Evolutionary conservation across 37 sponge, comb jelly and placozoan species (phyloP).

Genomic region (Dysidea cf. avara): DNA sequence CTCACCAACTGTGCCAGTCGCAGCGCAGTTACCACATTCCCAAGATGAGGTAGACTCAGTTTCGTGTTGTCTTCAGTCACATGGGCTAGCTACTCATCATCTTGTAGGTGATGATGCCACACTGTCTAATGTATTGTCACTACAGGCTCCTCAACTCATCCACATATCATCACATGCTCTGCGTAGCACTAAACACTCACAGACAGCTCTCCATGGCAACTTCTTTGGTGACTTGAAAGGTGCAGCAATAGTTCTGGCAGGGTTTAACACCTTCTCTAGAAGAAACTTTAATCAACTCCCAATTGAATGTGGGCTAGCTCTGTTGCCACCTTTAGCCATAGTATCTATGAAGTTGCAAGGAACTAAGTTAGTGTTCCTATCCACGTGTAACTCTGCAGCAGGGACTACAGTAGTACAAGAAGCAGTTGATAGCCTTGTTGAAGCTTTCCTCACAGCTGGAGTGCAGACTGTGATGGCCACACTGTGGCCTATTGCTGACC

Average conservation of each 20-base stretch:
- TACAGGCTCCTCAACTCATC: constrained; percentile 1
- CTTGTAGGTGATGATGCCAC: constrained; percentile 13
- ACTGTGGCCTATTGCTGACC: constrained; percentile 20
- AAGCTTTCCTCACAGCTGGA: constrained; percentile 33
- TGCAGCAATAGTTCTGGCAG: constrained; percentile 23
- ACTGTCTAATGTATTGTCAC: not conserved
- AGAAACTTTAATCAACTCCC: constrained; percentile 11
- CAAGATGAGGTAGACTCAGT: constrained; percentile 1
- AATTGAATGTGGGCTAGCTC: constrained; percentile 13
- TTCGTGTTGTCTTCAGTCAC: not conserved
- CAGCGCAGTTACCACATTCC: constrained; percentile 1
- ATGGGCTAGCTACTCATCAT: not conserved
- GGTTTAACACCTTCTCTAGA: constrained; percentile 14
- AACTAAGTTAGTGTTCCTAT: constrained; percentile 28
- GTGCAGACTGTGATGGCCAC: constrained; percentile 40
- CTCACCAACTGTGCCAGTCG: not conserved
- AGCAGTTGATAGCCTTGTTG: constrained; percentile 20
- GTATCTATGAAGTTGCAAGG: constrained; percentile 26
- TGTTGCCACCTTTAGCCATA: constrained; percentile 26
- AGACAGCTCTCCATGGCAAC: constrained; percentile 31
- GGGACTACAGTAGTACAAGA: constrained; percentile 26
- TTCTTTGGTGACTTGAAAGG: constrained; percentile 22
- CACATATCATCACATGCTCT: constrained; percentile 24
- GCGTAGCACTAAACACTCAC: not conserved
- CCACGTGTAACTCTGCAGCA: constrained; percentile 16